phyloP scores from a whole-genome alignment of 1,140 invertebrate species.

The Drosophila ogumai region DNA sequence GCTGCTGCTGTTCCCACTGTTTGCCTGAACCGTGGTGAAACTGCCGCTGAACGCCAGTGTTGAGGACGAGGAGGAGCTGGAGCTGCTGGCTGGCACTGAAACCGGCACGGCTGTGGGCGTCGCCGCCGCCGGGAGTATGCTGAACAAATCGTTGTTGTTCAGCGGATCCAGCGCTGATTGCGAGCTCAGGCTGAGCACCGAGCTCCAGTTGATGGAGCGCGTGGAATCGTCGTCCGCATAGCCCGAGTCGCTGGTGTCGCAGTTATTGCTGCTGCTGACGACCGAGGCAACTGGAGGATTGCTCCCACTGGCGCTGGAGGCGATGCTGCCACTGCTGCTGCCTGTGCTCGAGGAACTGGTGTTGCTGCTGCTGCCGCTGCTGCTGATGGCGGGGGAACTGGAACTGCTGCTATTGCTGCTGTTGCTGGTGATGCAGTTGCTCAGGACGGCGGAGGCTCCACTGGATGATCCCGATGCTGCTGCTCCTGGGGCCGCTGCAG shows the following conservation, averaged over 20 bases:
- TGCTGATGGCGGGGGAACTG: conserved; percentile 16
- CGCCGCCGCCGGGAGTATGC: conserved; percentile 79
- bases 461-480: conserved; percentile 2
- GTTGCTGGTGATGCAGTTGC: conserved; percentile 30
- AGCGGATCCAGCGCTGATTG: conserved; percentile 93
- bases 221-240: conserved; percentile 91
- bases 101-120: conserved; percentile 78
- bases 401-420: conserved; percentile 12
- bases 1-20: conserved; percentile 15
- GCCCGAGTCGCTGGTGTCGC: conserved; percentile 89
- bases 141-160: conserved; percentile 91
- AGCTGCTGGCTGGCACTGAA: conserved; percentile 45
- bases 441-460: conserved; percentile 3
- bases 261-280: conserved; percentile 22
- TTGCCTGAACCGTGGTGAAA: conserved; percentile 67
- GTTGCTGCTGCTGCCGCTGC: conserved; percentile 1
- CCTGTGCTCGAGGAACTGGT: conserved; percentile 11
- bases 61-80: conserved; percentile 28
- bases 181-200: conserved; percentile 93
- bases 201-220: conserved; percentile 95
- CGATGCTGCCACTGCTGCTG: conserved; percentile 7
- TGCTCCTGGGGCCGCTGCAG: conserved; percentile 21
- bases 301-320: background rate
- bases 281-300: background rate
- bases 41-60: conserved; percentile 75